Conservation (phyloP, 2,113 vertebrate species). For the Panthera leo region DNA sequence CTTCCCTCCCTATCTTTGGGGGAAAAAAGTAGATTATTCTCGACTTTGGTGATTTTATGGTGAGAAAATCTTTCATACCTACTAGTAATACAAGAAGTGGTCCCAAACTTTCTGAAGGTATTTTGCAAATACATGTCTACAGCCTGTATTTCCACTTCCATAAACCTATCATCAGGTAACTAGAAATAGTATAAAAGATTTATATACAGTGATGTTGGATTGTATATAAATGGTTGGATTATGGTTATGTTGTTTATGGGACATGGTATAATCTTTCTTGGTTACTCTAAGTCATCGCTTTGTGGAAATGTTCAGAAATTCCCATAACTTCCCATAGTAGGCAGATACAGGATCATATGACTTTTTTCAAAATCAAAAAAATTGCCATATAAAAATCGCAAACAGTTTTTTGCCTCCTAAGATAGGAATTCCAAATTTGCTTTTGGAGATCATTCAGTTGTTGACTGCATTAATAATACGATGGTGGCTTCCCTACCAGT, state of each 20-base stretch:
- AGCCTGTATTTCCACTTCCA: neutral
- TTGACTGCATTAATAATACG: neutral
- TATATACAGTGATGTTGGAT: neutral
- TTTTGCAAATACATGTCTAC: neutral
- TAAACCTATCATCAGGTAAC: neutral
- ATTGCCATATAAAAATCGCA: neutral
- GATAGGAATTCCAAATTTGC: neutral
- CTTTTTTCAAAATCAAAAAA: constrained; percentile 41
- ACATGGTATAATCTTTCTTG: neutral
- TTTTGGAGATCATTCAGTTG: neutral
- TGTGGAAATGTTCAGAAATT: neutral
- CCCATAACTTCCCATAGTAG: neutral
- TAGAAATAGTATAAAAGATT: neutral
- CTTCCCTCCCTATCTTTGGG: neutral
- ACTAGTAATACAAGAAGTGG: neutral
- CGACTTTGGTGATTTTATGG: neutral
- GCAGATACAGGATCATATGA: neutral
- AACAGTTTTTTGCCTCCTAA: neutral
- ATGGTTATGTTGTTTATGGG: neutral
- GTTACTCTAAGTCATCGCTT: neutral
- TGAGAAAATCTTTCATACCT: neutral
- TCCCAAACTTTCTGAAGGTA: neutral
- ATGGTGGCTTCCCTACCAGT: neutral
- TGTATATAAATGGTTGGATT: neutral
- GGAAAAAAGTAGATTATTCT: neutral